Conservation (phyloP, 2,797 vertebrate genomes). For the Tenualosa ilisha region DNA sequence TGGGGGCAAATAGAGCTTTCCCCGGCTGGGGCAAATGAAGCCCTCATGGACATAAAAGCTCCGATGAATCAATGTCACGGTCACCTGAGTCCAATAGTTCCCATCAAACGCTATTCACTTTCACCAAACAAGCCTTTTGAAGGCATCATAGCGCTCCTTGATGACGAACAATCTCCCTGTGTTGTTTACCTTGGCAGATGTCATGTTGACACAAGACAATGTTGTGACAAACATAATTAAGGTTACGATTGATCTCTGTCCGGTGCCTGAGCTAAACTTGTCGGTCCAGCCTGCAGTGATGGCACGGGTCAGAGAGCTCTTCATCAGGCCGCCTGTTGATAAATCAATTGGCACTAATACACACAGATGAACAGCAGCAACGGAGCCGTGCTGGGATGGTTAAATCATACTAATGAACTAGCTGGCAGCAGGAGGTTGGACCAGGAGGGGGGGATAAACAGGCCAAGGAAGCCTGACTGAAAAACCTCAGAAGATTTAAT, state of each 20-base stretch:
- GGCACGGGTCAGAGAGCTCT: background rate
- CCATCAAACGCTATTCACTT: background rate
- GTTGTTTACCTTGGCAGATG: background rate
- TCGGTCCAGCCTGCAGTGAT: background rate
- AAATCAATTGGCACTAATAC: background rate
- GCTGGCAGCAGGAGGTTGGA: background rate
- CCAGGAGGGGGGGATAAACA: background rate
- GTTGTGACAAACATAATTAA: conserved; percentile 8
- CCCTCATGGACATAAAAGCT: background rate
- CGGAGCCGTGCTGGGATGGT: background rate
- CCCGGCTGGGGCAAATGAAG: background rate
- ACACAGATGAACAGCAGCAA: background rate
- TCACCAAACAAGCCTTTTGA: background rate
- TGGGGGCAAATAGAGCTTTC: background rate
- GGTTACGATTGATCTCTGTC: background rate
- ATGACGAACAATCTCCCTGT: background rate
- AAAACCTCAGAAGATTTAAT: background rate
- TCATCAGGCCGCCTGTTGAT: background rate
- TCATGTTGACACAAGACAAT: background rate
- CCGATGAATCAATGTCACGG: background rate
- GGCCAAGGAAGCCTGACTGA: background rate
- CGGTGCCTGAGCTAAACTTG: background rate
- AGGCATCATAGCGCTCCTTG: background rate
- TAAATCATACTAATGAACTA: background rate
- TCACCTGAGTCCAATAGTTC: background rate